Evolutionary conservation across 2,113 vertebrate species (phyloP).

Genomic region (Gila orcuttii): DNA sequence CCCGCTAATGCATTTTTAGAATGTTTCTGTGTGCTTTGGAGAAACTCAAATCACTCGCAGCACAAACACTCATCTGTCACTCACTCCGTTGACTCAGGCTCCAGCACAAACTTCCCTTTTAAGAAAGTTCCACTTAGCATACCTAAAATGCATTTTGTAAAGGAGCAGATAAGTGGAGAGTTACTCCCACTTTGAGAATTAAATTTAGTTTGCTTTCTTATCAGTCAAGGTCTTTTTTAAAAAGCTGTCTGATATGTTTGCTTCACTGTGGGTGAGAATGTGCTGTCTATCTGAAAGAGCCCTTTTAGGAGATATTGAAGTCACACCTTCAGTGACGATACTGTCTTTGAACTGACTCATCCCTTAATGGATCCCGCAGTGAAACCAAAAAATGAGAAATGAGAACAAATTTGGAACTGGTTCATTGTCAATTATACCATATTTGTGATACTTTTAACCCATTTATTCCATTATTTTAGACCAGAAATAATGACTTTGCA

Average conservation of each 20-base stretch:
- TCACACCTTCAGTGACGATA: neutral
- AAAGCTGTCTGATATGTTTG: conserved; percentile 42
- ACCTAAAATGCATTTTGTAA: conserved; percentile 34
- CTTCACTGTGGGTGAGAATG: neutral
- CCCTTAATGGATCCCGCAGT: neutral
- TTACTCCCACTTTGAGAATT: conserved; percentile 39
- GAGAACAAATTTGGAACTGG: too few relatives aligned
- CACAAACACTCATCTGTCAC: conserved; percentile 39
- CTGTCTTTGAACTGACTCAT: neutral
- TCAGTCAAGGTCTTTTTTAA: neutral
- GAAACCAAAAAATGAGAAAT: neutral
- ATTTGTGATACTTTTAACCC: neutral
- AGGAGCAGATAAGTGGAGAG: conserved; percentile 33
- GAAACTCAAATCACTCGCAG: conserved; percentile 26
- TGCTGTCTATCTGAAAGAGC: neutral
- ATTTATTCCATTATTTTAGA: neutral
- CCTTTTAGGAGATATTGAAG: neutral
- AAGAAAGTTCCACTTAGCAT: conserved; percentile 49
- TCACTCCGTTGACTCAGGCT: conserved; percentile 39
- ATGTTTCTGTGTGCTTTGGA: conserved; percentile 66
- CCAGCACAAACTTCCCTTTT: conserved; percentile 56
- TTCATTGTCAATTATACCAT: neutral
- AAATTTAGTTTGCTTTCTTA: conserved; percentile 39
- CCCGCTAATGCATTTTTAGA: conserved; percentile 68
- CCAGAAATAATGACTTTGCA: neutral